Conservation (phyloP, 1,140 invertebrate genomes). For the Steinernema feltiae region DNA sequence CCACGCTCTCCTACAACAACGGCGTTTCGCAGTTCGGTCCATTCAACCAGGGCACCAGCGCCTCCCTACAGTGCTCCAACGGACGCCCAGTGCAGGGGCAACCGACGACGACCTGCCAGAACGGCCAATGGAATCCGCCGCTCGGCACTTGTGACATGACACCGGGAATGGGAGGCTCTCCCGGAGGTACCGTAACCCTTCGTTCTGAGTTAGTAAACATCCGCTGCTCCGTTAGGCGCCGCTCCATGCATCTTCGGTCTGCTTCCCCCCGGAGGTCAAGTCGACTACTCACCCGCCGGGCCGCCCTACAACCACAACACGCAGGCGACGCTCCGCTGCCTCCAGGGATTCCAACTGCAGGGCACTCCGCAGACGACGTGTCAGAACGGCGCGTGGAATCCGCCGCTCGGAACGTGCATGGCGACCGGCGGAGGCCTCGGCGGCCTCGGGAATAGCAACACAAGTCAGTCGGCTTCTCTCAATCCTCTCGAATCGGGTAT, state of each 20-base stretch:
- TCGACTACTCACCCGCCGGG: neutral
- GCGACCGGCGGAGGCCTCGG: neutral
- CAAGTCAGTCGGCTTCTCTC: too few relatives aligned
- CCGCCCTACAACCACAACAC: neutral
- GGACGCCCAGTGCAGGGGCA: neutral
- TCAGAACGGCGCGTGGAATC: neutral
- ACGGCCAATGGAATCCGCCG: neutral
- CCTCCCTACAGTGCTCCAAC: neutral
- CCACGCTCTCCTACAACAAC: neutral
- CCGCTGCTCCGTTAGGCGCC: neutral
- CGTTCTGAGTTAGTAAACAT: too few relatives aligned
- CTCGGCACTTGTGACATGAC: neutral
- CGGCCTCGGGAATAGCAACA: too few relatives aligned
- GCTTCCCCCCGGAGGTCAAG: neutral
- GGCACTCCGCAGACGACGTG: neutral
- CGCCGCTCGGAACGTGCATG: neutral
- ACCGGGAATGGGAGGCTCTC: neutral
- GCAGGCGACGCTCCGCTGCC: neutral
- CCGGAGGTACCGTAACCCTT: neutral
- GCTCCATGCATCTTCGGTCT: neutral
- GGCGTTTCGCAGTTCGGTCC: neutral
- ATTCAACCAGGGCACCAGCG: neutral
- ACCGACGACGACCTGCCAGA: slow-evolving; percentile 1
- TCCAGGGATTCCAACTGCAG: neutral
- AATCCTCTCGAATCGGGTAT: too few relatives aligned